Evolutionary conservation across 2,113 vertebrate genomes (phyloP).

Genomic region (Jacana jacana): DNA sequence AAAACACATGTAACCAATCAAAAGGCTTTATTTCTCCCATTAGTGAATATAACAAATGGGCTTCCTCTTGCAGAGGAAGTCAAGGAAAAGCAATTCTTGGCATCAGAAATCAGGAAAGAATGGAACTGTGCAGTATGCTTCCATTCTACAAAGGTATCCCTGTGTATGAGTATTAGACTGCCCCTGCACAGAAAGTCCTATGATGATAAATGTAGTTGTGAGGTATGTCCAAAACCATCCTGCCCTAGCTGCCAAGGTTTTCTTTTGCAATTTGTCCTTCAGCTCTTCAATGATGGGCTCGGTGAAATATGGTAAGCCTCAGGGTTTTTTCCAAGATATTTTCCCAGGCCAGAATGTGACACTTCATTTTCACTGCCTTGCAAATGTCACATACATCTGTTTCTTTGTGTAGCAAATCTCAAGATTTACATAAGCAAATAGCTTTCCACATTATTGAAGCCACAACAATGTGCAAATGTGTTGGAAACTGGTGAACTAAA

Average conservation of each 20-base stretch:
- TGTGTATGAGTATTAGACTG: background rate
- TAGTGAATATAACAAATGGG: background rate
- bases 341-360: background rate
- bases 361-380: background rate
- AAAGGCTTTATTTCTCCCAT: background rate
- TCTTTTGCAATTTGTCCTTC: background rate
- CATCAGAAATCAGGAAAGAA: background rate
- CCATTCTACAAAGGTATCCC: background rate
- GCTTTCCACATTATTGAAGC: background rate
- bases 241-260: background rate
- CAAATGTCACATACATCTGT: background rate
- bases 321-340: background rate
- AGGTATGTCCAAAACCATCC: background rate
- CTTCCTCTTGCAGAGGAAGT: background rate
- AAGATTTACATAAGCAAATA: conserved; percentile 42
- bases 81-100: background rate
- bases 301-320: background rate
- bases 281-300: background rate
- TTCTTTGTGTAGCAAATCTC: conserved; percentile 22
- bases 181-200: background rate
- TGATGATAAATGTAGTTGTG: background rate
- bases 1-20: background rate
- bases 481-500: background rate
- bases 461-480: background rate
- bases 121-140: too few relatives aligned